Percentiles rank a stretch among this genome's conserved stretches.
Evolutionary conservation across 2,888 invertebrate species (phyloP).

Genomic region (Drosophila robusta): DNA sequence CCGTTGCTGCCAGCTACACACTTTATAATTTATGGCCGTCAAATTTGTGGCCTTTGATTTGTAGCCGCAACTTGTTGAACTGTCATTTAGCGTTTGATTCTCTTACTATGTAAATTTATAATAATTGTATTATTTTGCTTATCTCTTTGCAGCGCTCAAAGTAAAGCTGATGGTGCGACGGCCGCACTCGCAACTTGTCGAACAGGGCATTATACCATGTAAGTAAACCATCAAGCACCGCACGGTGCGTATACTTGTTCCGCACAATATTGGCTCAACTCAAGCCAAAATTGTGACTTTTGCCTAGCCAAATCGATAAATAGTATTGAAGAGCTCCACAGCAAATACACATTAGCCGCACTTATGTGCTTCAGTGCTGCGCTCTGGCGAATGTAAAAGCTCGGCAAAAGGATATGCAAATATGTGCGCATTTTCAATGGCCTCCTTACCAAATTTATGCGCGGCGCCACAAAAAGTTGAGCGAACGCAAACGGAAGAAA

Average conservation of each 20-base stretch:
- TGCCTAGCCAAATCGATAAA: conserved; percentile 50
- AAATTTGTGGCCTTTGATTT: conserved; percentile 46
- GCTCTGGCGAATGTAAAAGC: conserved; percentile 41
- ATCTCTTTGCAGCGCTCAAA: conserved; percentile 92
- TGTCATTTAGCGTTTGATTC: conserved; percentile 1
- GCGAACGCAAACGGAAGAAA: conserved; percentile 45
- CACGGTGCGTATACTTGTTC: conserved; percentile 10
- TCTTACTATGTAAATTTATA: conserved; percentile 3
- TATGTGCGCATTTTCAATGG: conserved; percentile 67
- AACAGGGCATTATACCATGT: conserved; percentile 99
- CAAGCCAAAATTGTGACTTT: conserved; percentile 4
- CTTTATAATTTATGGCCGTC: conserved; percentile 56
- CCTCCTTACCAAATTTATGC: conserved; percentile 55
- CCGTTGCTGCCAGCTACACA: conserved; percentile 15
- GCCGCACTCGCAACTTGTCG: conserved; percentile 97
- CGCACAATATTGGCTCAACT: conserved; percentile 4
- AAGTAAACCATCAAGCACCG: conserved; percentile 87
- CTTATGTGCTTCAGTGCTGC: conserved; percentile 55
- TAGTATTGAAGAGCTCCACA: conserved; percentile 31
- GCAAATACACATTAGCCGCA: conserved; percentile 64
- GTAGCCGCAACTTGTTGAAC: conserved; percentile 45
- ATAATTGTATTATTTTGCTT: conserved; percentile 8
- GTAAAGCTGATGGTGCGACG: conserved; percentile 98
- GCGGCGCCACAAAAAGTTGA: conserved; percentile 13
- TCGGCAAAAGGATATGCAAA: conserved; percentile 75